A percentile compares a stretch with the other conserved stretches of the same genome.
Evolutionary conservation across 2,888 invertebrate species (phyloP).

Genomic region (Nephrotoma appendiculata): DNA sequence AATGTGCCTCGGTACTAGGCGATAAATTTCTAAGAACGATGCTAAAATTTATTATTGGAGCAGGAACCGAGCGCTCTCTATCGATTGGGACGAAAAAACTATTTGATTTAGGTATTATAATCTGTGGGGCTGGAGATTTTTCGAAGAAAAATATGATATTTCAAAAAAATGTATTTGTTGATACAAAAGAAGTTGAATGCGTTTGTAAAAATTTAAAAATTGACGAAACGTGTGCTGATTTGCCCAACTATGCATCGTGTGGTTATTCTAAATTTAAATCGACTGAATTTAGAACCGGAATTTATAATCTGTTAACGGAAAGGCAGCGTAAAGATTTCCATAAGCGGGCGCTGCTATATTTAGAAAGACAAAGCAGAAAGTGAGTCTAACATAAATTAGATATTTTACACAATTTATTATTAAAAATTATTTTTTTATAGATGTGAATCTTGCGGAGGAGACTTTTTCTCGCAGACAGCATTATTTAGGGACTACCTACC

Average conservation of each 20-base stretch:
- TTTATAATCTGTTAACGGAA: constrained; percentile 46
- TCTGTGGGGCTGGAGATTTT: constrained; percentile 30
- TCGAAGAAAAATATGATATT: neutral
- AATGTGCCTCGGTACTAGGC: constrained; percentile 48
- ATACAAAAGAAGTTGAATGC: constrained; percentile 26
- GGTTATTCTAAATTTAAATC: constrained; percentile 44
- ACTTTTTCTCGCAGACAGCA: constrained; percentile 29
- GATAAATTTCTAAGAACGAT: constrained; percentile 45
- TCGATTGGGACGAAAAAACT: constrained; percentile 40
- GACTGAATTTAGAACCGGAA: constrained; percentile 40
- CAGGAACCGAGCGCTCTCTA: constrained; percentile 15
- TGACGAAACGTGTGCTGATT: constrained; percentile 32
- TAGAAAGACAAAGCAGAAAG: constrained; percentile 40
- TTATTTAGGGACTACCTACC: neutral
- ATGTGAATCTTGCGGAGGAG: constrained; percentile 41
- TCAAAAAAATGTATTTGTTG: constrained; percentile 13
- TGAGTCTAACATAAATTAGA: neutral
- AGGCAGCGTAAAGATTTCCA: constrained; percentile 44
- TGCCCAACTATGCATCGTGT: constrained; percentile 47
- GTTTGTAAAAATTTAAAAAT: constrained; percentile 20
- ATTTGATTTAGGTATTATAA: constrained; percentile 42
- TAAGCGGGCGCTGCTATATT: constrained; percentile 38
- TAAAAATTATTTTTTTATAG: constrained; percentile 14
- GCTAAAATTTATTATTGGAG: constrained; percentile 39
- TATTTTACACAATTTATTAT: neutral